Evolutionary conservation across 2,113 vertebrate genomes (phyloP).

Genomic region (Herpetotheres cachinnans): DNA sequence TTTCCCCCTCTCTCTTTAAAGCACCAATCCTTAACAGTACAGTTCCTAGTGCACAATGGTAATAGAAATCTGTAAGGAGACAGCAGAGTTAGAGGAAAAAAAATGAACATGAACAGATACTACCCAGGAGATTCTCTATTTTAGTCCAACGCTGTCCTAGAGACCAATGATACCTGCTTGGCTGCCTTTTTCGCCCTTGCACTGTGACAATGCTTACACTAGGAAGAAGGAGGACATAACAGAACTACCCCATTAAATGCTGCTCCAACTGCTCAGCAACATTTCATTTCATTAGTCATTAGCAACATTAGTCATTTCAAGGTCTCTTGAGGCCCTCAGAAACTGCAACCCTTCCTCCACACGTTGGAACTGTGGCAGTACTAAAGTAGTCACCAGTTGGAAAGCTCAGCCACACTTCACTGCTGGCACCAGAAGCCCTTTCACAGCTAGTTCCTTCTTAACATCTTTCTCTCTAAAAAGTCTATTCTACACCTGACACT

Average conservation of each 20-base stretch:
- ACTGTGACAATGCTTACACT: neutral
- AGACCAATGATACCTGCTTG: neutral
- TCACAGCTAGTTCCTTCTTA: neutral
- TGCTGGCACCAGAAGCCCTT: neutral
- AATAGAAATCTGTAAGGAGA: neutral
- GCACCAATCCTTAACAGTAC: neutral
- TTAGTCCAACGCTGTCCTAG: neutral
- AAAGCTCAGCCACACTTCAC: neutral
- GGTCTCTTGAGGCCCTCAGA: neutral
- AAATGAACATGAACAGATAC: neutral
- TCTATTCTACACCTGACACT: neutral
- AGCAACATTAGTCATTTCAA: neutral
- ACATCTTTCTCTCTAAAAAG: neutral
- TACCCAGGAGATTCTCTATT: neutral
- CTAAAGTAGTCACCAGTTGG: neutral
- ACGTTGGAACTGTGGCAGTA: neutral
- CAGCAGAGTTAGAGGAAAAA: neutral
- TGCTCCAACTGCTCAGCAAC: neutral
- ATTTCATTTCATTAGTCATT: too few relatives aligned
- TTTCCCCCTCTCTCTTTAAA: neutral
- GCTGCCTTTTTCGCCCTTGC: neutral
- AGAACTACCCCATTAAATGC: neutral
- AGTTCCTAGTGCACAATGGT: neutral
- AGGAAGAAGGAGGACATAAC: neutral
- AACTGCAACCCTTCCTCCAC: neutral